Evolutionary conservation across 2,797 vertebrate genomes (phyloP).

Genomic region (Oryzias sinensis): DNA sequence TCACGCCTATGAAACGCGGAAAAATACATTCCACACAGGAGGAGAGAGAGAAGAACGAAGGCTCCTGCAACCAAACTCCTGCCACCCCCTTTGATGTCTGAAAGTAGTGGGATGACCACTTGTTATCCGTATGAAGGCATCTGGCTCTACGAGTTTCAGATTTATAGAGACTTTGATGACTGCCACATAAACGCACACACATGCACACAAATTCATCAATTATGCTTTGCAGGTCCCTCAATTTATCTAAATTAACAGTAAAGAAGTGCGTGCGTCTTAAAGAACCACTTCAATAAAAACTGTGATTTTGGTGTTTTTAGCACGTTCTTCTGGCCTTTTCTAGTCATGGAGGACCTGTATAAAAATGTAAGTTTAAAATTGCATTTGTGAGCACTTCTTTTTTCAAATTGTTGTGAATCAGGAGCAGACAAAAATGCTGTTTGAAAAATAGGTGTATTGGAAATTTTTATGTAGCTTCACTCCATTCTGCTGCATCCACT

Average conservation of each 20-base stretch:
- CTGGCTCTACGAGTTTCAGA: conserved; percentile 64
- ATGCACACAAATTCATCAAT: conserved; percentile 51
- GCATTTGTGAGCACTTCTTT: no score
- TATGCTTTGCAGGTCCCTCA: conserved; percentile 37
- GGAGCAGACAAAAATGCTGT: no score
- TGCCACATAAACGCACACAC: conserved; percentile 47
- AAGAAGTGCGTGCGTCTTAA: conserved; percentile 46
- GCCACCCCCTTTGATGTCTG: conserved; percentile 60
- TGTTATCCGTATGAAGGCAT: conserved; percentile 73
- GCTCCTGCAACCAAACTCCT: conserved; percentile 40
- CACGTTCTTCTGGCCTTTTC: no score
- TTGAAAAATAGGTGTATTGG: no score
- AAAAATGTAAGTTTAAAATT: no score
- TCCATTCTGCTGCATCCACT: no score
- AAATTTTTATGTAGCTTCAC: no score
- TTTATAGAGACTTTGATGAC: conserved; percentile 67
- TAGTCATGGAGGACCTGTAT: no score
- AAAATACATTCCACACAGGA: conserved; percentile 56
- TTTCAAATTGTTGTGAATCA: no score
- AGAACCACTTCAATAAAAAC: no score
- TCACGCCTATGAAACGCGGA: conserved; percentile 66
- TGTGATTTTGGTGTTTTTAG: no score
- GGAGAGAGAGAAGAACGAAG: conserved; percentile 21
- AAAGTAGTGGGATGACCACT: conserved; percentile 62
- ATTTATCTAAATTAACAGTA: conserved; percentile 52